Conservation (phyloP, 1,140 invertebrate genomes). For the Drosophila insularis region DNA sequence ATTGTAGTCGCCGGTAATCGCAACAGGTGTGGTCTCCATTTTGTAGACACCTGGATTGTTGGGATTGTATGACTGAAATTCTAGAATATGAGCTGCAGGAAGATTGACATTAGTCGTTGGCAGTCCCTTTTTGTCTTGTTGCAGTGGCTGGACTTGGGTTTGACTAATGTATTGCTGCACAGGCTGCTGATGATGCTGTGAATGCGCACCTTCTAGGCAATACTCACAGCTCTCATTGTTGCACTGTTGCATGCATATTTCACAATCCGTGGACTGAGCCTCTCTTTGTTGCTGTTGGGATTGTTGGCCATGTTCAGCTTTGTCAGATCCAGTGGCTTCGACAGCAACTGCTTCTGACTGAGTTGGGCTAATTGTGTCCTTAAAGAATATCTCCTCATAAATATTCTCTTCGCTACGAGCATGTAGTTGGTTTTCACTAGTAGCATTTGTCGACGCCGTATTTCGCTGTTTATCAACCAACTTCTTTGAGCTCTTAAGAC, state of each 20-base stretch:
- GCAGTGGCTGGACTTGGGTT: slow-evolving; percentile 16
- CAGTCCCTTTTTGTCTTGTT: slow-evolving; percentile 10
- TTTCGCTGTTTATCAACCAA: slow-evolving; percentile 61
- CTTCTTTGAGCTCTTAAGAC: slow-evolving; percentile 76
- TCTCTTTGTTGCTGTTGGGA: slow-evolving; percentile 10
- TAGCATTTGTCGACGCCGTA: background rate
- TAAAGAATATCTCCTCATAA: slow-evolving; percentile 81
- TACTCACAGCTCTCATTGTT: slow-evolving; percentile 77
- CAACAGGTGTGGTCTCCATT: slow-evolving; percentile 81
- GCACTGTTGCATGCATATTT: slow-evolving; percentile 78
- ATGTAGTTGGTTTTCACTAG: slow-evolving; percentile 33
- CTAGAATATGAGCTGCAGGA: slow-evolving; percentile 71
- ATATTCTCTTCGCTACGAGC: slow-evolving; percentile 81
- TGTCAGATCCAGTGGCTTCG: slow-evolving; percentile 27
- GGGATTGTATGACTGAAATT: slow-evolving; percentile 82
- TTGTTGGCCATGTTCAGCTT: slow-evolving; percentile 34
- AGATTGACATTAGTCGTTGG: slow-evolving; percentile 11
- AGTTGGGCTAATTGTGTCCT: slow-evolving; percentile 42
- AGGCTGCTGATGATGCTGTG: slow-evolving; percentile 20
- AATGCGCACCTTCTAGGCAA: slow-evolving; percentile 40
- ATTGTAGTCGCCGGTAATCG: slow-evolving; percentile 81
- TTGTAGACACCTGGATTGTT: slow-evolving; percentile 82
- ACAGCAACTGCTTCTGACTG: background rate
- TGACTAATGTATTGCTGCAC: slow-evolving; percentile 17
- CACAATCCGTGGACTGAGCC: slow-evolving; percentile 53